A percentile compares a stretch with the other conserved stretches of the same genome.
These are phyloP conservation scores for Petrolisthes cinctipes DNA, from an alignment of 2,888 invertebrate species.

Conservation along the genomic window DNA sequence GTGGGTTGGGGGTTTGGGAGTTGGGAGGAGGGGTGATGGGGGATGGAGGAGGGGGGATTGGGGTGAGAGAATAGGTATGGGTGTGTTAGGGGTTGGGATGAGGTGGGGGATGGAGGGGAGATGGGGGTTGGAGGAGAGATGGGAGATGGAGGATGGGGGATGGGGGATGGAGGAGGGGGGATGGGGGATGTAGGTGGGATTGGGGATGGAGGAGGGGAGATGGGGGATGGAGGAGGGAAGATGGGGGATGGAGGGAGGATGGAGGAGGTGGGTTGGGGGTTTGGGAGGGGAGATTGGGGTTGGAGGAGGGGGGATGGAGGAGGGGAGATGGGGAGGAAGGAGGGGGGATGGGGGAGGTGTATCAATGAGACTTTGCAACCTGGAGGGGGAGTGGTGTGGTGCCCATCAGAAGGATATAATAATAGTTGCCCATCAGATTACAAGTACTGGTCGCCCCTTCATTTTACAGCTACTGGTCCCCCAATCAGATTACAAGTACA, in stretches of 20 bases:
- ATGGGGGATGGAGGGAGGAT: background rate
- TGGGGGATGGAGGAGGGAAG: background rate
- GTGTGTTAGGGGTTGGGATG: background rate
- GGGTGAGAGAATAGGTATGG: background rate
- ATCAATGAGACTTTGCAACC: too few species aligned
- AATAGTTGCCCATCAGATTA: too few species aligned
- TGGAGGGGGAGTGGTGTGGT: too few species aligned
- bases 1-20: conserved; percentile 7
- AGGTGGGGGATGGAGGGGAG: background rate
- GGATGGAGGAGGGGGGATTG: background rate
- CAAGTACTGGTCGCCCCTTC: too few species aligned
- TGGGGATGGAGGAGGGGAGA: background rate
- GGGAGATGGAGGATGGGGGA: background rate
- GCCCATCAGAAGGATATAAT: too few species aligned
- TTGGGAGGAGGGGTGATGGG: background rate
- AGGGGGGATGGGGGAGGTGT: background rate
- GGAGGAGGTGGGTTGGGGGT: background rate
- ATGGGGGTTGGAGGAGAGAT: background rate
- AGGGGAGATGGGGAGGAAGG: background rate
- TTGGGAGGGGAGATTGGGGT: background rate
- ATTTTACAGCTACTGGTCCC: too few species aligned
- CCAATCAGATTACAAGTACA: too few species aligned
- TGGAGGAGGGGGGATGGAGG: background rate
- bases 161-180: background rate
- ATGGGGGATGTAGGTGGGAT: background rate